Conservation (phyloP, 1,140 invertebrate genomes). For the Hylaeus volcanicus region DNA sequence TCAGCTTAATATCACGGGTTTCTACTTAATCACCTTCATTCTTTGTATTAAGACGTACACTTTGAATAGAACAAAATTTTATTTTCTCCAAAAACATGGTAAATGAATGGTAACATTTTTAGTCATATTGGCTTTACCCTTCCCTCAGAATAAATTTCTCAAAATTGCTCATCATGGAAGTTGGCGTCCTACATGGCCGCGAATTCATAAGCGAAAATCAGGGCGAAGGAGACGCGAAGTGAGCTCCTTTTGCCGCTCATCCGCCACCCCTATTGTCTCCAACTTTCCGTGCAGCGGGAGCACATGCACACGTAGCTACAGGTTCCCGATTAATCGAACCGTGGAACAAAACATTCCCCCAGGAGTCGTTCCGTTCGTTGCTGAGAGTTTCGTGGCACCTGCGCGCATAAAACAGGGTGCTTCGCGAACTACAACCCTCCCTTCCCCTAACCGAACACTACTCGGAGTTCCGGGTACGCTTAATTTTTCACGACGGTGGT, state of each 20-base stretch:
- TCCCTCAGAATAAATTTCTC: background rate
- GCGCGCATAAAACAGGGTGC: constrained; percentile 19
- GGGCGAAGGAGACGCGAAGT: background rate
- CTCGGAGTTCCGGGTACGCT: background rate
- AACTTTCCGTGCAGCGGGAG: background rate
- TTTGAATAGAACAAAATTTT: too few relatives aligned
- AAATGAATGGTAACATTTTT: too few relatives aligned
- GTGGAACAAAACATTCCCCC: constrained; percentile 12
- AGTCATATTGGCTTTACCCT: too few relatives aligned
- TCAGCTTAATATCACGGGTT: too few relatives aligned
- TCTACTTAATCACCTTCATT: too few relatives aligned
- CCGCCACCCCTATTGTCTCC: background rate
- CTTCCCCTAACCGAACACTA: background rate
- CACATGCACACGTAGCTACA: constrained; percentile 5
- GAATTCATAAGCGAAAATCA: background rate
- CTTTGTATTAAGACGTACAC: too few relatives aligned
- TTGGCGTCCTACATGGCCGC: background rate
- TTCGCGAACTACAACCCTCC: constrained; percentile 8
- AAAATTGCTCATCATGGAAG: background rate
- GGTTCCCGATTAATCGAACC: constrained; percentile 43
- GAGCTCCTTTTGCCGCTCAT: background rate
- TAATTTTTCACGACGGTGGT: constrained; percentile 33
- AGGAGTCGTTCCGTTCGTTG: constrained; percentile 2
- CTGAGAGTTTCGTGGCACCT: background rate
- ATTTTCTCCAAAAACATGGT: too few relatives aligned